Evolutionary conservation across 92 coral and sea anemone species (phyloP).

Genomic region (Bergia sp.): DNA sequence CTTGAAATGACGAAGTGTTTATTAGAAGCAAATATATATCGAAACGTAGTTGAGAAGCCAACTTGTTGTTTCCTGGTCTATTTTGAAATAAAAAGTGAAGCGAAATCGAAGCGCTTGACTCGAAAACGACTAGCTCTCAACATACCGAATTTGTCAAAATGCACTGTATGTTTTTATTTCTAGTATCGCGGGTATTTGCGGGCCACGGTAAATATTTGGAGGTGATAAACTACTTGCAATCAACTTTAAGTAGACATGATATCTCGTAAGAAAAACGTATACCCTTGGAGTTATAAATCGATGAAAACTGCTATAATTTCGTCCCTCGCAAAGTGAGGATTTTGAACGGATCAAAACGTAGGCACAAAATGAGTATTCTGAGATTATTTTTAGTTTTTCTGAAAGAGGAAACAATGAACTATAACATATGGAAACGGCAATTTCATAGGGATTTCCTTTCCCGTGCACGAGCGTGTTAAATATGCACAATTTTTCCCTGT

Average conservation of each 20-base stretch:
- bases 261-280: background rate
- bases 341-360: slow-evolving; percentile 28
- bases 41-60: slow-evolving; percentile 16
- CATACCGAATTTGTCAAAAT: slow-evolving; percentile 13
- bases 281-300: slow-evolving; percentile 32
- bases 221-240: slow-evolving; percentile 33
- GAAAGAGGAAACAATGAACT: slow-evolving; percentile 45
- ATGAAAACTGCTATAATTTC: slow-evolving; percentile 40
- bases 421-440: background rate
- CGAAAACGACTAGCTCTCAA: background rate
- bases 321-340: slow-evolving; percentile 37
- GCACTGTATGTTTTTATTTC: slow-evolving; percentile 9
- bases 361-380: slow-evolving; percentile 12
- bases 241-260: slow-evolving; percentile 34
- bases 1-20: slow-evolving; percentile 22
- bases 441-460: slow-evolving; percentile 27
- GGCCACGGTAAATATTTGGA: slow-evolving; percentile 40
- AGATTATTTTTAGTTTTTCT: slow-evolving; percentile 30
- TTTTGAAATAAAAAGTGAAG: slow-evolving; percentile 13
- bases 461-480: slow-evolving; percentile 41
- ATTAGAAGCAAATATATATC: slow-evolving; percentile 13
- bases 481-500: slow-evolving; percentile 44
- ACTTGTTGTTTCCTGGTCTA: slow-evolving; percentile 20
- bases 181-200: slow-evolving; percentile 30
- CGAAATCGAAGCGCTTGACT: slow-evolving; percentile 11